Evolutionary conservation across 2,888 invertebrate genomes (phyloP), one percentile per base, ranked within the genome.

Genomic region (Hydroisotoma schaefferi): DNA sequence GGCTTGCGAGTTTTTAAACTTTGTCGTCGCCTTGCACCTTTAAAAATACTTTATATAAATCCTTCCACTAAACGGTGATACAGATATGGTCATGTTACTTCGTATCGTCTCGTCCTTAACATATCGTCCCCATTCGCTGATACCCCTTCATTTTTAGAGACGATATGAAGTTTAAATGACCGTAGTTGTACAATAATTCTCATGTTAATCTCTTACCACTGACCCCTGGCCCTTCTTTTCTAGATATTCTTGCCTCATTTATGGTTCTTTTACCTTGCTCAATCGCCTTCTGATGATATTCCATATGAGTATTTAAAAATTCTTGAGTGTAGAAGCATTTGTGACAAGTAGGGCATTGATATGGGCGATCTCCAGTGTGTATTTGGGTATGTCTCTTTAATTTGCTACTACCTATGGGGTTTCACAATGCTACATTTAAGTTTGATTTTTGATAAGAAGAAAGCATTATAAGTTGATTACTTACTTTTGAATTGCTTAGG

Each of bases 271-370:
- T 33, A 10, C 33, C 33, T 33, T 33, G 33, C 15, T 33, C 33
- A 10, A 15, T n/a, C 1, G 46, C 48, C 40, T 44, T 55, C 3
- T 56, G 25, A 29, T 60, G 51, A 22, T 37, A 43, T 33, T 40
- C 22, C 33, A 44, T 33, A 25, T 60, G 60, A 25, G 29, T 40
- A 33, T 37, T 59, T 25, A 59, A 49, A 33, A 49, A 55, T n/a
- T 59, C 59, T 18, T 55, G 54, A 15, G 59, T 51, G 8, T 18
- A 1, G 26, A 59, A 59, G 15, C 33, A 33, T 15, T 33, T 33
- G 15, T 33, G 33, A 15, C 33, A 33, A 6, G 15, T 10, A 15
- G 33, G 15, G 33, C 33, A 33, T 15, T 33, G 33, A 33, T 33
- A 33, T 15, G 33, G 33, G 15, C 33, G 33, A 15, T 33, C 33